Percentiles rank a stretch among this genome's conserved stretches.
phyloP scores from a whole-genome alignment of 2,113 vertebrate species.

The Myocastor coypus region DNA sequence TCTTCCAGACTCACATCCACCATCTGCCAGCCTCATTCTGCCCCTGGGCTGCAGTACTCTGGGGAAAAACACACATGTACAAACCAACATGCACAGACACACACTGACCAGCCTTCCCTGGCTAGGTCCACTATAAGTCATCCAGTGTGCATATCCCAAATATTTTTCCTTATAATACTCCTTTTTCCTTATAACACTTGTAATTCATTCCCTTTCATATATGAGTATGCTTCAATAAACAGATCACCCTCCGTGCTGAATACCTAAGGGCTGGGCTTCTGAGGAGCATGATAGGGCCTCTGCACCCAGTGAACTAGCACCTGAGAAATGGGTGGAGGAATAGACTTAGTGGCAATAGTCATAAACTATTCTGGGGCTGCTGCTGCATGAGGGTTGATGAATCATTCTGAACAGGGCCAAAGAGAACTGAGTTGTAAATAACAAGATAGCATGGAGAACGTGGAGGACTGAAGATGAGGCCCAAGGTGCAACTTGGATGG shows the following conservation, averaged over 20 bases:
- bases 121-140: conserved; percentile 7
- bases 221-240: background rate
- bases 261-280: background rate
- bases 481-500: too few species aligned
- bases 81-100: background rate
- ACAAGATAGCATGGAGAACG: background rate
- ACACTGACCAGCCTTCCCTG: background rate
- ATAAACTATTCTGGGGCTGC: background rate
- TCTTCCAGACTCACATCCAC: conserved; percentile 1
- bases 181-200: background rate
- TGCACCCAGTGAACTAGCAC: background rate
- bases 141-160: background rate
- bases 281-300: background rate
- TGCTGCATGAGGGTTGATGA: background rate
- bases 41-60: background rate
- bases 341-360: background rate
- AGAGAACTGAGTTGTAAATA: background rate
- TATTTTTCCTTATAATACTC: background rate
- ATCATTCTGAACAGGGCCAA: background rate
- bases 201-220: background rate
- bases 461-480: background rate
- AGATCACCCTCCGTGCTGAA: background rate
- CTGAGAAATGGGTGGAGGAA: background rate
- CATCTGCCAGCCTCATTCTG: background rate
- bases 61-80: background rate